Percentiles rank a stretch among this genome's conserved stretches.
These are phyloP conservation scores for Forbesichthys agassizii DNA, from an alignment of 2,113 vertebrate genomes.

Conservation along the genomic window DNA sequence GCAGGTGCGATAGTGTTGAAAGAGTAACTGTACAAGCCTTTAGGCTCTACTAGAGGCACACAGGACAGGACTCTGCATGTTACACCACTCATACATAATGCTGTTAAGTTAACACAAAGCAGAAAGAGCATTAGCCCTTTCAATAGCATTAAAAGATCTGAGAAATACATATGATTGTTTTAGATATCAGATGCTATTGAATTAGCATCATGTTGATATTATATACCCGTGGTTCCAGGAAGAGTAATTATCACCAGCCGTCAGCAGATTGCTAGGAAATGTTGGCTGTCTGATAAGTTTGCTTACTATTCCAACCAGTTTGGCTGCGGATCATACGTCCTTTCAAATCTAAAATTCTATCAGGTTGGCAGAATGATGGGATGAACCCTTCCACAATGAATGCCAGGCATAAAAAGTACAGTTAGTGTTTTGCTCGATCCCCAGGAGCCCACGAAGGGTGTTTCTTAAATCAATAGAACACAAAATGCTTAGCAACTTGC, in stretches of 20 bases:
- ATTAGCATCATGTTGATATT: background rate
- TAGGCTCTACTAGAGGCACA: slow-evolving; percentile 25
- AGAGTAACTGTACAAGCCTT: slow-evolving; percentile 26
- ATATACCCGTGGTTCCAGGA: background rate
- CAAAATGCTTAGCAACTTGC: background rate
- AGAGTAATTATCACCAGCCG: too few relatives aligned
- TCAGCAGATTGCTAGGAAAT: too few relatives aligned
- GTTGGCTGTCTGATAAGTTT: too few relatives aligned
- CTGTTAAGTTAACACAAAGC: background rate
- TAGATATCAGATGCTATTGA: too few relatives aligned
- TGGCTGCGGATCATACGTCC: too few relatives aligned
- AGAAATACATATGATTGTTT: background rate
- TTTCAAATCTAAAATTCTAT: too few relatives aligned
- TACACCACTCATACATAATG: slow-evolving; percentile 3
- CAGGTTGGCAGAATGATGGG: too few relatives aligned
- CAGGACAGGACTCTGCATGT: slow-evolving; percentile 37
- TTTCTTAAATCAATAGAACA: background rate
- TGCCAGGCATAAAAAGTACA: too few relatives aligned
- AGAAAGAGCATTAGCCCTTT: background rate
- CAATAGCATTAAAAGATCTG: background rate
- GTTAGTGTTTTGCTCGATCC: background rate
- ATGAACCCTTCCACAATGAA: too few relatives aligned
- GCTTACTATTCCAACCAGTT: too few relatives aligned
- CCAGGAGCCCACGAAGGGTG: background rate
- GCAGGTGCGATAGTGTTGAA: slow-evolving; percentile 38